Evolutionary conservation across 2,797 vertebrate species (phyloP).

Genomic region (Graptemys geographica): DNA sequence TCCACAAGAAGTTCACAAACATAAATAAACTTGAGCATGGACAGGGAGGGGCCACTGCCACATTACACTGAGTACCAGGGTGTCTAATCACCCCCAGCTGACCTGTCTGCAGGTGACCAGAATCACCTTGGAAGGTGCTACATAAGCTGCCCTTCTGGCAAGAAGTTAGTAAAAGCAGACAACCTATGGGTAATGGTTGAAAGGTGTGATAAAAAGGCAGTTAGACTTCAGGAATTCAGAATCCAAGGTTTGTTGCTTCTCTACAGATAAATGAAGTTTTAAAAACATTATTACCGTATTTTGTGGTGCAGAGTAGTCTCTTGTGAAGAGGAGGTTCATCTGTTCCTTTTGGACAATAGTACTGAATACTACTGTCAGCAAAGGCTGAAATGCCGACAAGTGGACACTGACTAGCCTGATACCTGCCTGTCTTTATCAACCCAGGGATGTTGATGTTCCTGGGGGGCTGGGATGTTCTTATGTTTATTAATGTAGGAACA

Average conservation of each 20-base stretch:
- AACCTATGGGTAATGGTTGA: not conserved
- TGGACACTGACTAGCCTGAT: not conserved
- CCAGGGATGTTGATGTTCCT: not conserved
- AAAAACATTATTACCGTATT: not conserved
- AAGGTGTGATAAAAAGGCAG: not conserved
- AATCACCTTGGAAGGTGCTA: not conserved
- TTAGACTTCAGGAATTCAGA: not conserved
- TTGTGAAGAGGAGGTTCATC: not conserved
- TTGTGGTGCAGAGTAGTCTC: not conserved
- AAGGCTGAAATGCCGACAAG: not conserved
- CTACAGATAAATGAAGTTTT: not conserved
- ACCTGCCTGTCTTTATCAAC: not conserved
- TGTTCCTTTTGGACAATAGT: not conserved
- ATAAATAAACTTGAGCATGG: not conserved
- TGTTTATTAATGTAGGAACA: not conserved
- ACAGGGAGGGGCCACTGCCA: not conserved
- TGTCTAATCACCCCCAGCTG: not conserved
- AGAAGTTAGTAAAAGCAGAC: not conserved
- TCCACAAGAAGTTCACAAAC: not conserved
- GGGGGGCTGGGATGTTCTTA: not conserved
- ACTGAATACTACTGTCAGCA: constrained; percentile 6
- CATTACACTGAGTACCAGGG: not conserved
- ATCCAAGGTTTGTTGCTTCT: not conserved
- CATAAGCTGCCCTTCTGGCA: not conserved
- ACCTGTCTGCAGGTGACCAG: not conserved